Conservation (phyloP, 2,797 vertebrate species). For the Pangasius mekongensis region DNA sequence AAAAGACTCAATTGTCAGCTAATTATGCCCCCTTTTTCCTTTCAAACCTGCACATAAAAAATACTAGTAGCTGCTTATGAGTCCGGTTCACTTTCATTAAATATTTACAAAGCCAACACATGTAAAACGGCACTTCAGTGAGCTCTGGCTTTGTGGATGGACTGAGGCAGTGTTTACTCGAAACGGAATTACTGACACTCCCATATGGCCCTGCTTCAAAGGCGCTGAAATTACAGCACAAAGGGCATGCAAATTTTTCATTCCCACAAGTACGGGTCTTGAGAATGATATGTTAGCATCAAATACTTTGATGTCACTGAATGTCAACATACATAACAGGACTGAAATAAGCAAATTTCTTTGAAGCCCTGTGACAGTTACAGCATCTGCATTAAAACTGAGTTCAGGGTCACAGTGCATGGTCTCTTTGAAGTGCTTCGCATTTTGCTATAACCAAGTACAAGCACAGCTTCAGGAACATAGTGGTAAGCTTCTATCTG, state of each 20-base stretch:
- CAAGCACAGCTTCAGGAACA: not conserved
- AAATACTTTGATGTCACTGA: not conserved
- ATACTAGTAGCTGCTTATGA: slow-evolving; percentile 43
- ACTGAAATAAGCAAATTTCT: not conserved
- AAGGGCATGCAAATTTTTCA: slow-evolving; percentile 19
- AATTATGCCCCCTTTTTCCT: slow-evolving; percentile 49
- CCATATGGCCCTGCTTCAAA: slow-evolving; percentile 24
- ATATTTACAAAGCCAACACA: slow-evolving; percentile 38
- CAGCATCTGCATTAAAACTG: not conserved
- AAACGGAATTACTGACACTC: slow-evolving; percentile 27
- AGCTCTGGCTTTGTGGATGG: not conserved
- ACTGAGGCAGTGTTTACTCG: slow-evolving; percentile 24
- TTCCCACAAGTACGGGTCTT: not conserved
- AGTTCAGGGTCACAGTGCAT: not conserved
- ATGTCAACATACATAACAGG: not conserved
- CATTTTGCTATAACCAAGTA: not conserved
- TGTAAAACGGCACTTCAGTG: slow-evolving; percentile 15
- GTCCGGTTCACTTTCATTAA: slow-evolving; percentile 37
- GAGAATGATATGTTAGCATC: not conserved
- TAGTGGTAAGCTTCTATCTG: not conserved
- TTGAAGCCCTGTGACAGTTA: not conserved
- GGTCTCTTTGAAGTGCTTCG: not conserved
- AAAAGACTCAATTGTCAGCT: slow-evolving; percentile 42
- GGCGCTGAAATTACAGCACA: not conserved
- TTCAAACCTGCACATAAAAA: slow-evolving; percentile 38